Evolutionary conservation across 2,888 invertebrate species (phyloP), one percentile per base, ranked within the genome.

Genomic region (Idaea biselata): DNA sequence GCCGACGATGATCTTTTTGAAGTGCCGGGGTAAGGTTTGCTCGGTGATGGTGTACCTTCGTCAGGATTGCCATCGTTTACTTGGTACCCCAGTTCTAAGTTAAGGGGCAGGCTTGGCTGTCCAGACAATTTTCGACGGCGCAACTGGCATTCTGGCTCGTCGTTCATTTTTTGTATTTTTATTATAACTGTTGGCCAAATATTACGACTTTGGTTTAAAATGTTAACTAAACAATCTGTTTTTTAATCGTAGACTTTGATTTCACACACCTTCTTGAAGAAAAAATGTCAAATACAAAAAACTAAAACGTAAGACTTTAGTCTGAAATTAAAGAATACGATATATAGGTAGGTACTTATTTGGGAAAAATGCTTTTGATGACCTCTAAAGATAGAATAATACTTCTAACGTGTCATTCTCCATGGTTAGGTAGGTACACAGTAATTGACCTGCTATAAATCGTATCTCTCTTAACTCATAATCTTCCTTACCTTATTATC

Each of bases 21-120:
- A 11, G 85, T 73, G n/a, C 82, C 78, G 16, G 86, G 82, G 69
- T 81, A 85, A 58, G 80, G 76, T 65, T 83, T 84, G 69, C 88
- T 82, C 0, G 91, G 91, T 0, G 93, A 91, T 0, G 93, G 92
- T 0, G 91, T 92, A 0, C 86, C 91, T 60, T 79, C 80, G 55
- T 79, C 83, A 6, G 88, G 84, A 16, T 84, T 84, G 0, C 88
- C 88, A 60, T 92, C 92, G 58, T 77, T 81, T 25, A 91, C 76
- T 65, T 87, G 82, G 68, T 73, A 89, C 4, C 88, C 88, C 11
- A 84, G 82, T 55, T 92, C 91, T 5, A 91, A 75, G 71, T 86
- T 85, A 11, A 92, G 67, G 0, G 87, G 86, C 54, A 91, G 69
- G 68, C 82, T 87, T 0, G 87, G 80, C 60, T 87, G 86, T 7